Evolutionary conservation across 2,888 invertebrate genomes (phyloP).

Genomic region (Mesorhabditis sp.): DNA sequence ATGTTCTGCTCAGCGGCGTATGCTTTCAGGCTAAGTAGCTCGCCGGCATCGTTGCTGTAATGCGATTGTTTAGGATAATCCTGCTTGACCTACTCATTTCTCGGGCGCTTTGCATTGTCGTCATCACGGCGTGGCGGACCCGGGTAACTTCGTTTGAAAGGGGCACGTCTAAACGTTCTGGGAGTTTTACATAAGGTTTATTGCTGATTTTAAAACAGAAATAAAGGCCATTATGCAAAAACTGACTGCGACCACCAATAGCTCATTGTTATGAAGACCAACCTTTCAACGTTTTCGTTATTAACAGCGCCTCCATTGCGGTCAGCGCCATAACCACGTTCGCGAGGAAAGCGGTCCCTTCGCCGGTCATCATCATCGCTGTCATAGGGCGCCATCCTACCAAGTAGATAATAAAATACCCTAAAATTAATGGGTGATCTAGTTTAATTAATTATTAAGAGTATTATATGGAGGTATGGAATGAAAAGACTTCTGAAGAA

Average conservation of each 20-base stretch:
- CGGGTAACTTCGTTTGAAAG: neutral
- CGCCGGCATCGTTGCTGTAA: neutral
- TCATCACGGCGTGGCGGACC: neutral
- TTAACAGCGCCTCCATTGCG: neutral
- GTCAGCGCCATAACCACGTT: neutral
- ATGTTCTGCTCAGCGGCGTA: neutral
- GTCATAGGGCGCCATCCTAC: neutral
- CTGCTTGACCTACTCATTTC: constrained; percentile 4
- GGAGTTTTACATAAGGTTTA: too few species aligned
- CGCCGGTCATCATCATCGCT: neutral
- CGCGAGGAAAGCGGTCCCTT: neutral
- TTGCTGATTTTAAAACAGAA: too few species aligned
- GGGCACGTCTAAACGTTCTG: neutral
- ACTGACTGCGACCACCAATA: too few species aligned
- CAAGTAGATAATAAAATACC: too few species aligned
- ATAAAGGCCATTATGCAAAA: too few species aligned
- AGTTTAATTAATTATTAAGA: too few species aligned
- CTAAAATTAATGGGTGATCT: too few species aligned
- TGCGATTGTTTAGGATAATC: neutral
- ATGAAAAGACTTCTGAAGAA: too few species aligned
- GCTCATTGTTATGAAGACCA: too few species aligned
- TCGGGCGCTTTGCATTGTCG: neutral
- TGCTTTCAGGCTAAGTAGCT: neutral
- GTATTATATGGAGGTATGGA: too few species aligned
- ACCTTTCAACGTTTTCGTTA: too few species aligned